Evolutionary conservation across 2,888 invertebrate genomes (phyloP).

Genomic region (Drosophila borealis): DNA sequence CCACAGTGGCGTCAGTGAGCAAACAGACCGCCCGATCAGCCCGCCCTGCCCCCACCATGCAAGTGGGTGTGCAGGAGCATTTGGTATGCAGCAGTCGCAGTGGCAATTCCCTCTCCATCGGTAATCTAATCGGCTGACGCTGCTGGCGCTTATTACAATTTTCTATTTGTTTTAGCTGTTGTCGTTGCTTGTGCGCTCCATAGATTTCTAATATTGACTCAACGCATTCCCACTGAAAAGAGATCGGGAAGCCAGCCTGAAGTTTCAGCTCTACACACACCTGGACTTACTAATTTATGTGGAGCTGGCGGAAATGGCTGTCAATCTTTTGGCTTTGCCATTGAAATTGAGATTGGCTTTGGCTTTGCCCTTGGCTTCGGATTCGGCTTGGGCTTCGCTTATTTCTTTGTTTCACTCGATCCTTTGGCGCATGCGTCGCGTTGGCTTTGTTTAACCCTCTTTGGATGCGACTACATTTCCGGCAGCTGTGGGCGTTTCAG

Average conservation of each 20-base stretch:
- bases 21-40: slow-evolving; percentile 62
- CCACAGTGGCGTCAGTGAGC: slow-evolving; percentile 83
- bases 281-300: slow-evolving; percentile 21
- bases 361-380: slow-evolving; percentile 5
- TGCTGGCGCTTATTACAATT: slow-evolving; percentile 78
- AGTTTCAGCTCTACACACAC: slow-evolving; percentile 11
- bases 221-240: slow-evolving; percentile 35
- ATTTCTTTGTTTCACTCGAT: slow-evolving; percentile 31
- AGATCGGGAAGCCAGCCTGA: slow-evolving; percentile 2
- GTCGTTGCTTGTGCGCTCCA: slow-evolving; percentile 20
- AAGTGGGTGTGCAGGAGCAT: slow-evolving; percentile 30
- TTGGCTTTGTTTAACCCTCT: slow-evolving; percentile 49
- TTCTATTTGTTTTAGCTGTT: slow-evolving; percentile 63
- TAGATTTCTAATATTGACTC: slow-evolving; percentile 56
- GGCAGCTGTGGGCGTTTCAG: slow-evolving; percentile 81
- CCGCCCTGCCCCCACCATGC: slow-evolving; percentile 5
- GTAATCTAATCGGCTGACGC: slow-evolving; percentile 68
- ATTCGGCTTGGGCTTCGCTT: slow-evolving; percentile 5
- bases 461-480: slow-evolving; percentile 57
- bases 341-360: slow-evolving; percentile 13
- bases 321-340: slow-evolving; percentile 48
- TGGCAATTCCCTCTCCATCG: slow-evolving; percentile 14
- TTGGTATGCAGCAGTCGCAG: slow-evolving; percentile 16
- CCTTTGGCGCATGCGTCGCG: slow-evolving; percentile 60
- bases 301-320: slow-evolving; percentile 61